Evolutionary conservation across 2,797 vertebrate species (phyloP), one percentile per base, ranked within the genome.

Genomic region (Luscinia megarhynchos): DNA sequence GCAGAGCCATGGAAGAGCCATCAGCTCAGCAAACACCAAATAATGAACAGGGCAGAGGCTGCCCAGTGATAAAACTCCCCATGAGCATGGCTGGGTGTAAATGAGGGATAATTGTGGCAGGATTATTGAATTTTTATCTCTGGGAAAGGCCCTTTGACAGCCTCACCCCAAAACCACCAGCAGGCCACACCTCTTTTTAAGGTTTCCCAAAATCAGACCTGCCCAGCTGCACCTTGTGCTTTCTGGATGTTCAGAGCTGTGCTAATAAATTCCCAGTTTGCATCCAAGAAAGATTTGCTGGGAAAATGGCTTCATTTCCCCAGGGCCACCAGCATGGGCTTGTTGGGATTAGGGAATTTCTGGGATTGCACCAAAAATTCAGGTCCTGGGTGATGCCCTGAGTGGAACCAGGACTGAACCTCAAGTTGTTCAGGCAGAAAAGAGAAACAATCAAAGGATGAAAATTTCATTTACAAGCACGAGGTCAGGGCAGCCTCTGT

Each of bases 1-100:
- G 97, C 79, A 96, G 95, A 94, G 93, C 78, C 27, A 84, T 36
- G 96, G 96, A 96, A 97, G 97, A 96, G 97, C 98, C 98, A 98
- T 99, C 98, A 98, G 98, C 98, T 99, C 96, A 96, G 98, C 99
- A 99, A 99, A 99, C 99, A 99, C 98, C 98, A 98, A 99, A 99
- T 99, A 99, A 99, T 99, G 99, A 99, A 98, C 98, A 98, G 98
- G 87, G 98, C 97, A 92, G 98, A 98, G 98, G 98, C 98, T 98
- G 99, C 98, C 98, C 98, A 83, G 91, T 98, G 99, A 99, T 99
- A 99, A 99, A 99, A 98, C 97, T 97, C 98, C 98, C 98, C 96
- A 98, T 99, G 98, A 99, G 98, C 98, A 95, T 94, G 97, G 95
- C 98, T 98, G 98, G 57, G 97, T 97, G 97, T 97, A 98, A 99